Evolutionary conservation across 2,888 invertebrate species (phyloP), one percentile per base, ranked within the genome.

Genomic region (Nemotelus nigrinus): DNA sequence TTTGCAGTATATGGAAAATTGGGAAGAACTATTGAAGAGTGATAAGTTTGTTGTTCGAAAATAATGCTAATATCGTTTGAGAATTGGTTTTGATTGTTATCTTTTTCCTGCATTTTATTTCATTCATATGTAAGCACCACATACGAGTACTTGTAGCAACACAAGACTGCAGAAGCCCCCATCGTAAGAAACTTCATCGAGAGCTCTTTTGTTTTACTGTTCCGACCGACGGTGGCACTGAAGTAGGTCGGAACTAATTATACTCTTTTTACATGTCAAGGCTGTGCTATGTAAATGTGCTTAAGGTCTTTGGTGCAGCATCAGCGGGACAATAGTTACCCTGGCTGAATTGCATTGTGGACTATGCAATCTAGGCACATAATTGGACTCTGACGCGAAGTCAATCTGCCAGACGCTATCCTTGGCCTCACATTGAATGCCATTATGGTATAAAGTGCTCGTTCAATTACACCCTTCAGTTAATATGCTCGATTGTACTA

Each of bases 401-500:
- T 25, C 53, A 55, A 44, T 39, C 25, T 41, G 43, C 55, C 39
- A 50, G 68, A 4, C 6, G 43, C 43, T 70, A 39, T 47, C 43
- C 55, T 25, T 53, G 68, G 53, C 58, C 47, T 60, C 63, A n/a
- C 47, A 25, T 10, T 25, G 25, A 25, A 63, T 74, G 6, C 44
- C 60, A 47, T 60, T 41, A 48, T 63, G 58, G 3, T 6, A 53
- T 55, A 41, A 25, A 43, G 45, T 71, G 45, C 41, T n/a, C 71
- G 43, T 74, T 48, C 74, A 74, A 74, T 74, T 74, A 74, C 48
- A 74, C 44, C 60, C 74, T 74, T 60, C 74, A 74, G 60, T 60
- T 63, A 48, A 74, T 74, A 44, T 47, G 45, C 58, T 72, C 45
- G 50, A 63, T 63, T 74, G 48, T 63, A 48, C 63, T 60, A 57